Evolutionary conservation across 2,888 invertebrate species (phyloP), one percentile per base, ranked within the genome.

Genomic region (Eurytoma californica): DNA sequence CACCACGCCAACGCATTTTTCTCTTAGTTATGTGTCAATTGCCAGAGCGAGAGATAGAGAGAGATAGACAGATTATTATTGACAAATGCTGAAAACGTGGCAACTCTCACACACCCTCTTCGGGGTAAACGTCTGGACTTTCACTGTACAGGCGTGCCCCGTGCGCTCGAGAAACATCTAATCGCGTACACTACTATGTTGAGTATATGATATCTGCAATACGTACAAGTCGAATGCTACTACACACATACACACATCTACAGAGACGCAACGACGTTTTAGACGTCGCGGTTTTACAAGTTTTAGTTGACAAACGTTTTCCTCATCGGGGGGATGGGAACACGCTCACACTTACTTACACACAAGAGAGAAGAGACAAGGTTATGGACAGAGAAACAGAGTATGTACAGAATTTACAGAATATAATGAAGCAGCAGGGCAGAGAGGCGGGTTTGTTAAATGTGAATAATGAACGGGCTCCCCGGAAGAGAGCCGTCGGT

Each of bases 21-120:
- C 83, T 83, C 86, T 86, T 86, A 87, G 85, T 86, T 83, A 82
- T 84, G 78, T 82, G 39, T 61, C 51, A 60, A 28, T 65, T 53
- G 24, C 58, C 39, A 63, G 28, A 39, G 60, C 18, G 9, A 24
- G 14, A 16, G 49, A 53, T 30, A 49, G 47, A 20, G 51, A 53
- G 53, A 30, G 20, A 39, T 9, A 39, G 39, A 39, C 39, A 39
- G 39, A 39, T 39, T 39, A 39, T 39, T 39, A 39, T 39, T 39
- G 61, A 30, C n/a, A 61, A 30, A 61, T 9, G 39, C 39, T 61
- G 18, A 61, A 28, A 53, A 53, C 14, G n/a, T 14, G 53, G 14
- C 53, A 53, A 53, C 53, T 53, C 53, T 53, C 53, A n/a, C 14
- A 53, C 53, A n/a, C 53, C 53, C n/a, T 53, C n/a, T 14, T 53